Evolutionary conservation across 2,888 invertebrate species (phyloP), one percentile per base, ranked within the genome.

Genomic region (Geophilus truncorum): DNA sequence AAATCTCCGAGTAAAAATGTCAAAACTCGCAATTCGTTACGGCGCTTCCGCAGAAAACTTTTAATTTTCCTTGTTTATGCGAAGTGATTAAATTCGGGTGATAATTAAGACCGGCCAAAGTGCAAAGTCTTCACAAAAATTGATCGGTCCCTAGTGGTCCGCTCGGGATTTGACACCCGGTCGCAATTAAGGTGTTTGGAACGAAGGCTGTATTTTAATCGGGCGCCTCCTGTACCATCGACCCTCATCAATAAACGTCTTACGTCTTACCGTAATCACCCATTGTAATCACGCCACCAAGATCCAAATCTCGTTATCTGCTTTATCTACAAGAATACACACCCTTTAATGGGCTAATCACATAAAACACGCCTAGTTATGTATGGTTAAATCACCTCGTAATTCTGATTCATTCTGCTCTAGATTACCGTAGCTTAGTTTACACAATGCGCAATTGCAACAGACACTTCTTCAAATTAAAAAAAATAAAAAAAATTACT

Each of bases 91-190:
- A 70, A 70, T 70, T 70, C 25, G 70, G 0, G 70, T 23, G 70
- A 70, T 70, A 70, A 70, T 70, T 70, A 70, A 70, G 28, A 28
- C 28, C 28, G 28, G 28, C 45, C 45, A 70, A 70, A 70, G 25
- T 70, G 70, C 70, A 70, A 70, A 70, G 70, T 70, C 70, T 28
- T 70, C 70, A 28, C 70, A 70, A 70, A 70, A 70, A 70, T 28
- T 70, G 70, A 70, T 70, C 28, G 70, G 70, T 28, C 70, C 70
- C 70, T 25, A 70, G 70, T 9, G 70, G 70, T 51, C 51, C 51
- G 51, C 51, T 18, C 51, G 51, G 21, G 51, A 51, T 51, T 51
- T 51, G 51, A 51, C 51, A 51, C 51, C 51, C 51, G 51, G 51
- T 70, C 28, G 70, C 25, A 70, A 70, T 70, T 70, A 28, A 28